Evolutionary conservation across 2,888 invertebrate species (phyloP), one percentile per base, ranked within the genome.

Genomic region (Drosophila borborema): DNA sequence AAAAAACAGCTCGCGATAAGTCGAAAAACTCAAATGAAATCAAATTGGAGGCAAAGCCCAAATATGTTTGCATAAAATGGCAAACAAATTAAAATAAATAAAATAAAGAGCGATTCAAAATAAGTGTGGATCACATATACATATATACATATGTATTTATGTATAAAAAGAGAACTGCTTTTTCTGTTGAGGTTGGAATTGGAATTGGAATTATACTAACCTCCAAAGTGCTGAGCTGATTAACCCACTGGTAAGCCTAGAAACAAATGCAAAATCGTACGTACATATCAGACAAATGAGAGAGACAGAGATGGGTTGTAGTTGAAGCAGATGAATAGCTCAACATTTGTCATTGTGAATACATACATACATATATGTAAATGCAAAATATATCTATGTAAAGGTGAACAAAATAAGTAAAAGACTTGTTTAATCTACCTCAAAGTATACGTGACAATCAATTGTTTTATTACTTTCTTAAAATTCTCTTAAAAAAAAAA

Each of bases 241-340:
- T 80, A 72, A 82, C 80, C 83, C 80, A 80, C 83, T 82, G 80
- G 80, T 80, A 82, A 79, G 79, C 79, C 82, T 80, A 82, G 76
- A 80, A 80, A 71, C 79, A 82, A 71, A 78, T 74, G 63, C 65
- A 80, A 80, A 79, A 40, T 68, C 68, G 65, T 53, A 81, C 61
- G 67, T 16, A 76, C 80, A 58, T 67, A 61, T 73, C 68, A 69
- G 76, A 69, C 53, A 67, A n/a, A 41, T 55, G 53, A 36, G 51
- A 55, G 65, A 71, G 65, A 64, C 40, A 73, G 53, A 53, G 41
- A 59, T 28, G 43, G 43, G 38, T 36, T 63, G 45, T 63, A 43
- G 64, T 51, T 23, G 18, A 14, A 45, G 46, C 31, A 48, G 53
- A 64, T 48, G 45, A 41, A 59, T 31, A 76, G 34, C 45, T 28